These are phyloP conservation scores for Phalacrocorax carbo DNA, from an alignment of 2,113 vertebrate genomes.

Conservation along the genomic window DNA sequence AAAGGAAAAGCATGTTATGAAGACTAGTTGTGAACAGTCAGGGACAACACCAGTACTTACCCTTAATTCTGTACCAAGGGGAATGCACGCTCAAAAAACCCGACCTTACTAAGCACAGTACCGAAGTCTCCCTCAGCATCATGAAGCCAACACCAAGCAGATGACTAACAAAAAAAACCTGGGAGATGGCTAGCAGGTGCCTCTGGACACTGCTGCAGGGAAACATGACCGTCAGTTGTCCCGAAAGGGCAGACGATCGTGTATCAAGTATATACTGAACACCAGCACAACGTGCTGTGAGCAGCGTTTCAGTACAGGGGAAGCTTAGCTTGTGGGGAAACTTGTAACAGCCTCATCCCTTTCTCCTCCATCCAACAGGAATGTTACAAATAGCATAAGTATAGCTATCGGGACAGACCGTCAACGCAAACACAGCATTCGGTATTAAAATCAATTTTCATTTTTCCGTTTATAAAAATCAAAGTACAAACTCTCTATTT, in stretches of 20 bases:
- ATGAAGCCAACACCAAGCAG: background rate
- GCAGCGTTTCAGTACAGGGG: no score
- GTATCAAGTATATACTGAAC: no score
- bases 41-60: background rate
- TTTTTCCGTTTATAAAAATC: background rate
- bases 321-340: background rate
- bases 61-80: background rate
- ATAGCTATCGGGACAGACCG: background rate
- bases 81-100: background rate
- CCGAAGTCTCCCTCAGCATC: background rate
- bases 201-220: background rate
- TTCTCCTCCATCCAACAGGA: background rate
- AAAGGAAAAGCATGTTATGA: background rate
- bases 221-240: background rate
- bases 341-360: background rate
- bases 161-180: background rate
- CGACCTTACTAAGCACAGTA: background rate
- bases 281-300: background rate
- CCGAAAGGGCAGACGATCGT: background rate
- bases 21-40: background rate
- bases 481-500: background rate
- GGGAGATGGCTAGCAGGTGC: no score
- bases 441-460: background rate
- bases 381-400: accelerated
- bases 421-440: background rate